Conservation (phyloP, 2,113 vertebrate species). For the Rallus limicola region DNA sequence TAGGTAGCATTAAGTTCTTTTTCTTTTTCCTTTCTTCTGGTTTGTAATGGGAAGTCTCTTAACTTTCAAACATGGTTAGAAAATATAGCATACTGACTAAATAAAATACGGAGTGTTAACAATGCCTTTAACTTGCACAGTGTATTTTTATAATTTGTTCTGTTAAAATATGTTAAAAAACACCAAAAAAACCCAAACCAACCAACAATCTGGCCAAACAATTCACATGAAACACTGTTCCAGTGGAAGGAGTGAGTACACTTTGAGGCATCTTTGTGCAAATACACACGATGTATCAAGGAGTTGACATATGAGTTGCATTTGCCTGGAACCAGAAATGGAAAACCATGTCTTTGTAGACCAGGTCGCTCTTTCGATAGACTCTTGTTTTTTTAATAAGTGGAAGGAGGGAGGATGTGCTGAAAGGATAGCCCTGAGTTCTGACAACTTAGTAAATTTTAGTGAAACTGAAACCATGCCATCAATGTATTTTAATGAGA, state of each 20-base stretch:
- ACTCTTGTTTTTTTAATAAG: neutral
- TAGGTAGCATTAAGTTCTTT: neutral
- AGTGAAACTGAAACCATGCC: neutral
- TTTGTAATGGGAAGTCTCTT: neutral
- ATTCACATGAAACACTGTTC: neutral
- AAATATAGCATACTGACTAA: neutral
- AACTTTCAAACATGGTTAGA: neutral
- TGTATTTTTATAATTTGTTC: neutral
- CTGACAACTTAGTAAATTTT: neutral
- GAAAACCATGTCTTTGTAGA: neutral
- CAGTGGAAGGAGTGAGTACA: neutral
- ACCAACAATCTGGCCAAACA: neutral
- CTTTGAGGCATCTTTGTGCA: neutral
- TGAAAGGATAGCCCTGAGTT: neutral
- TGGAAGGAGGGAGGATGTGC: neutral
- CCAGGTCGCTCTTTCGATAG: neutral
- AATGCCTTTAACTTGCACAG: neutral
- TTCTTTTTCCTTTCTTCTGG: neutral
- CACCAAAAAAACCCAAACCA: neutral
- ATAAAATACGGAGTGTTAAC: neutral
- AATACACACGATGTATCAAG: neutral
- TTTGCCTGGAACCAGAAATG: neutral
- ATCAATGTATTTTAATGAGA: neutral
- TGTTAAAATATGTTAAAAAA: neutral
- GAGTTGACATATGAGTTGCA: neutral